A percentile compares a stretch with the other conserved stretches of the same genome.
Evolutionary conservation across 2,797 vertebrate species (phyloP).

Genomic region (Alca torda): DNA sequence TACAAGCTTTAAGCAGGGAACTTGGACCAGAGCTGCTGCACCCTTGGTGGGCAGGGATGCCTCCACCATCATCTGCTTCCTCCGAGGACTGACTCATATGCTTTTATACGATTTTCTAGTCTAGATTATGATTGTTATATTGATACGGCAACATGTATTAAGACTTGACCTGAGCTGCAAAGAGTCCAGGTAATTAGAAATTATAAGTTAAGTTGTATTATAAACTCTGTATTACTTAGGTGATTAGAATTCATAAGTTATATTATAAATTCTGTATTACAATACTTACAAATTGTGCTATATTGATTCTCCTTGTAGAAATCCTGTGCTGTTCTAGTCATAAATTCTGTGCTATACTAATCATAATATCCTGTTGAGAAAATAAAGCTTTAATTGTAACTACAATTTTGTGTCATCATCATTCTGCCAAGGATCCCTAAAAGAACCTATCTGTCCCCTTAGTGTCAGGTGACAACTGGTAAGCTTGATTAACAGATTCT

Average conservation of each 20-base stretch:
- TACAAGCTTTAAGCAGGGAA: not conserved
- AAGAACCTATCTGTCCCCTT: not conserved
- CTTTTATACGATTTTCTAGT: not conserved
- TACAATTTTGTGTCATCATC: not conserved
- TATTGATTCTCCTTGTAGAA: not conserved
- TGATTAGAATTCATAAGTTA: not conserved
- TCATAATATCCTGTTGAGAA: not conserved
- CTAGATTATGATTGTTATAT: not conserved
- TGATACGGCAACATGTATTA: not conserved
- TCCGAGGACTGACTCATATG: rapidly evolving
- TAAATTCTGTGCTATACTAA: not conserved
- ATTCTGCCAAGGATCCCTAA: too few relatives aligned
- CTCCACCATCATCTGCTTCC: not conserved
- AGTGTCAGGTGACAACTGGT: not conserved
- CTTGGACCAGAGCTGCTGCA: not conserved
- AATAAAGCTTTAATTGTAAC: not conserved
- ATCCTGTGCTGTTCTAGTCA: too few relatives aligned
- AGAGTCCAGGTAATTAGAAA: not conserved
- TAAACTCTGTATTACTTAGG: not conserved
- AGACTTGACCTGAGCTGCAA: not conserved
- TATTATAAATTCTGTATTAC: not conserved
- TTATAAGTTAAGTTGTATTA: not conserved
- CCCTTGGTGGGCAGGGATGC: not conserved
- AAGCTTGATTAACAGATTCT: not conserved
- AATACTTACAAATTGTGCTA: not conserved